These are phyloP conservation scores for Phocoena phocoena DNA, from an alignment of 2,113 vertebrate genomes.

Conservation along the genomic window DNA sequence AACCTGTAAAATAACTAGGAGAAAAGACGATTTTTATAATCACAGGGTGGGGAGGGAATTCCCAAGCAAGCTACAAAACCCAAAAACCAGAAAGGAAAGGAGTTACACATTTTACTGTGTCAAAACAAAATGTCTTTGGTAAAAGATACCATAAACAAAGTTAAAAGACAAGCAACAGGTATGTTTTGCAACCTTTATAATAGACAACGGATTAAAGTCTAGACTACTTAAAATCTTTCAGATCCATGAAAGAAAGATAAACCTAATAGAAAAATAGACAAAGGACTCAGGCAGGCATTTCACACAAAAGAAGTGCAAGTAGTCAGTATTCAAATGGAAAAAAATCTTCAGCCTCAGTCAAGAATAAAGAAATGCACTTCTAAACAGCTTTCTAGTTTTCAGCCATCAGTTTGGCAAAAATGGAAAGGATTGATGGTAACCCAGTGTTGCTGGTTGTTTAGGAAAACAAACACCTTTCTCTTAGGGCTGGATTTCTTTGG, in stretches of 20 bases:
- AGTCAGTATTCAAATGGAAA: background rate
- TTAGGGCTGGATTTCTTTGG: too few relatives aligned
- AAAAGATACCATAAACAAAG: background rate
- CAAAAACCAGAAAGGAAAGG: background rate
- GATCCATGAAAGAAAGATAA: background rate
- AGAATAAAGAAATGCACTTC: background rate
- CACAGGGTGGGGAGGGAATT: constrained; percentile 23
- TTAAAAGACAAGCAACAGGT: background rate
- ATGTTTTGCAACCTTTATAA: background rate
- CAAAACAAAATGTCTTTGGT: background rate
- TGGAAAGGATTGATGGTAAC: background rate
- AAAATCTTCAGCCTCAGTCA: background rate
- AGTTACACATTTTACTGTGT: background rate
- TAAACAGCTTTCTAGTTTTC: background rate
- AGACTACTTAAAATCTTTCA: background rate
- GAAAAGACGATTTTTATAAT: background rate
- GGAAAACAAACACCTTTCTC: background rate
- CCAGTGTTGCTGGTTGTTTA: background rate
- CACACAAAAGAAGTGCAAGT: background rate
- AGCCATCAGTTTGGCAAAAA: background rate
- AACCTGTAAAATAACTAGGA: background rate
- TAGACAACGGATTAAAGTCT: background rate
- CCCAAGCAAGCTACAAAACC: background rate
- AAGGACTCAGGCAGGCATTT: background rate
- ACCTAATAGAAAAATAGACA: background rate